Evolutionary conservation across 2,888 invertebrate species (phyloP).

Genomic region (Hypsopygia costalis): DNA sequence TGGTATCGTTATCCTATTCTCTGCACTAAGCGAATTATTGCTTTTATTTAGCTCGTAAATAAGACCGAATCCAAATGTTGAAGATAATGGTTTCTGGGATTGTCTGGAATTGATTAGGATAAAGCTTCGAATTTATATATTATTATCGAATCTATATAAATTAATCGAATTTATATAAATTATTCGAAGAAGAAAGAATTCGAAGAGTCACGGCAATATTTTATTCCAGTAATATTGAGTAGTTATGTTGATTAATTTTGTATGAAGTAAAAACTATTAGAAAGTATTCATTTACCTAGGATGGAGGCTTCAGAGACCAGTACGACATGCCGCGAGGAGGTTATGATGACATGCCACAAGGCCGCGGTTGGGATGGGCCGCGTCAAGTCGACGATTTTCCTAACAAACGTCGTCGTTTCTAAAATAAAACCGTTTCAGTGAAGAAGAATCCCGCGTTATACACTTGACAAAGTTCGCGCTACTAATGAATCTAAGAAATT

Average conservation of each 20-base stretch:
- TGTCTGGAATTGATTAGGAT: no score
- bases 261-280: slow-evolving; percentile 54
- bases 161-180: no score
- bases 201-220: no score
- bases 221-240: no score
- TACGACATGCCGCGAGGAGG: slow-evolving; percentile 72
- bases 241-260: slow-evolving; percentile 14
- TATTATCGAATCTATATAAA: no score
- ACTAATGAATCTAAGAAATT: slow-evolving; percentile 9
- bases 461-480: background rate
- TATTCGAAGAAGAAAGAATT: no score
- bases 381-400: slow-evolving; percentile 83
- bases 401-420: slow-evolving; percentile 84
- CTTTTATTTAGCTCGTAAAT: no score
- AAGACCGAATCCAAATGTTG: no score
- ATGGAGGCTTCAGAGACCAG: slow-evolving; percentile 78
- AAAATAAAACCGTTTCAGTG: slow-evolving; percentile 30
- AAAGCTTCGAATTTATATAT: no score
- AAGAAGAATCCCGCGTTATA: background rate
- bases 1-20: no score
- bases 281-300: slow-evolving; percentile 76
- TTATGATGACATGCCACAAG: slow-evolving; percentile 72
- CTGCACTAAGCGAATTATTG: no score
- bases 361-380: slow-evolving; percentile 79
- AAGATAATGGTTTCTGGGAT: no score